Conservation (phyloP, 2,888 invertebrate genomes). For the Laothoe populi region DNA sequence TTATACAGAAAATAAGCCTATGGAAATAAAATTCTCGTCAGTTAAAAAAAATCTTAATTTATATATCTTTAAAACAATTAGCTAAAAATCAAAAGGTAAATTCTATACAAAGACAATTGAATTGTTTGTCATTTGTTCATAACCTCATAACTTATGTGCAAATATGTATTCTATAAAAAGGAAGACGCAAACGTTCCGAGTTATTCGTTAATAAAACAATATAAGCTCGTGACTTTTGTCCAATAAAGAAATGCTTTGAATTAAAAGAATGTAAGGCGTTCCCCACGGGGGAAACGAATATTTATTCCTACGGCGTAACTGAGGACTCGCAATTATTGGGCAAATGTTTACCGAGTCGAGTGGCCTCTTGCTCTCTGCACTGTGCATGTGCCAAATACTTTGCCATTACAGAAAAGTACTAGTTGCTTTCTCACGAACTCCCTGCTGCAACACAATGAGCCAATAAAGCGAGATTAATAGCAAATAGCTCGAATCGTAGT, state of each 20-base stretch:
- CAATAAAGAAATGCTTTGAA: constrained; percentile 77
- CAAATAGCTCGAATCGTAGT: constrained; percentile 5
- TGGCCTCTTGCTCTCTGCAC: constrained; percentile 64
- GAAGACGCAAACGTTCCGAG: constrained; percentile 47
- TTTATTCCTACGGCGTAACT: constrained; percentile 76
- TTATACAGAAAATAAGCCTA: no score
- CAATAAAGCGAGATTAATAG: constrained; percentile 53
- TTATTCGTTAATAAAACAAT: constrained; percentile 75
- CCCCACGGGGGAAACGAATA: constrained; percentile 65
- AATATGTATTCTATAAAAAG: constrained; percentile 39
- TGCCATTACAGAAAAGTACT: constrained; percentile 67
- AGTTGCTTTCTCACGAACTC: constrained; percentile 65
- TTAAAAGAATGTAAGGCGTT: constrained; percentile 66
- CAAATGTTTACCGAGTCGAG: constrained; percentile 77
- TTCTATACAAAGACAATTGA: no score
- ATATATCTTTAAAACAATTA: no score
- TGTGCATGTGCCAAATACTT: constrained; percentile 70
- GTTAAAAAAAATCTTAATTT: no score
- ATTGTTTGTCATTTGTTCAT: not conserved
- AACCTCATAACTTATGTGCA: constrained; percentile 20
- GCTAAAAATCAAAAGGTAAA: no score
- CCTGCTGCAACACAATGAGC: constrained; percentile 57
- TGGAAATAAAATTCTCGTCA: no score
- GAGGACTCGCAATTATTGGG: constrained; percentile 80
- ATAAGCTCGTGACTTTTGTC: constrained; percentile 68